A percentile compares a stretch with the other conserved stretches of the same genome.
phyloP scores from a whole-genome alignment of 2,113 vertebrate genomes.

The Apteryx owenii region DNA sequence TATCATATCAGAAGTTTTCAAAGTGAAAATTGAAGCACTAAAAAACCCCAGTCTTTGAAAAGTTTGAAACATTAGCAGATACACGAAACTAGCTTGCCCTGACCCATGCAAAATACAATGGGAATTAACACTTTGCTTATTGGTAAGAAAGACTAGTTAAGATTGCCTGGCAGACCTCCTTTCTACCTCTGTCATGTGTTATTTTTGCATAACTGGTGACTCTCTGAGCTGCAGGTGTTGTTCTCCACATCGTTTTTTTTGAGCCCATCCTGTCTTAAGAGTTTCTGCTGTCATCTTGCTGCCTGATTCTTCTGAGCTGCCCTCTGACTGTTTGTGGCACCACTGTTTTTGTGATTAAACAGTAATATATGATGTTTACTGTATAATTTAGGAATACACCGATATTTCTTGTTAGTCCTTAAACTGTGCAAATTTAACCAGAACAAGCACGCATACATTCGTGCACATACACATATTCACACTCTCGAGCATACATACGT shows the following conservation, averaged over 20 bases:
- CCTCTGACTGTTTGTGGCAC: background rate
- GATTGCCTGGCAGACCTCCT: background rate
- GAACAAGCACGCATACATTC: background rate
- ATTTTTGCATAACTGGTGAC: background rate
- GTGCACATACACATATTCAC: background rate
- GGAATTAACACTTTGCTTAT: background rate
- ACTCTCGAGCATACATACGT: background rate
- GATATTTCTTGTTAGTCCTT: background rate
- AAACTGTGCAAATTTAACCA: background rate
- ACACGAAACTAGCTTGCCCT: background rate
- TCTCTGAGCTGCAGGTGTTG: background rate
- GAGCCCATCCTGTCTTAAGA: background rate
- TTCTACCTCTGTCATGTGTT: accelerated
- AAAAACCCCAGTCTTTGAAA: background rate
- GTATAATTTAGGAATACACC: background rate
- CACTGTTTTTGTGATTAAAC: background rate
- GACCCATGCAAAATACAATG: background rate
- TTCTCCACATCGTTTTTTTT: background rate
- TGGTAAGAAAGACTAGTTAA: background rate
- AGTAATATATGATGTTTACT: background rate
- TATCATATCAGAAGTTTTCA: background rate
- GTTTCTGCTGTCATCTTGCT: background rate
- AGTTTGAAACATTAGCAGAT: background rate
- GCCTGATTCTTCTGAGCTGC: background rate
- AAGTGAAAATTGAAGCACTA: background rate